Conservation (phyloP, 2,797 vertebrate genomes). For the Danio jaintianensis region DNA sequence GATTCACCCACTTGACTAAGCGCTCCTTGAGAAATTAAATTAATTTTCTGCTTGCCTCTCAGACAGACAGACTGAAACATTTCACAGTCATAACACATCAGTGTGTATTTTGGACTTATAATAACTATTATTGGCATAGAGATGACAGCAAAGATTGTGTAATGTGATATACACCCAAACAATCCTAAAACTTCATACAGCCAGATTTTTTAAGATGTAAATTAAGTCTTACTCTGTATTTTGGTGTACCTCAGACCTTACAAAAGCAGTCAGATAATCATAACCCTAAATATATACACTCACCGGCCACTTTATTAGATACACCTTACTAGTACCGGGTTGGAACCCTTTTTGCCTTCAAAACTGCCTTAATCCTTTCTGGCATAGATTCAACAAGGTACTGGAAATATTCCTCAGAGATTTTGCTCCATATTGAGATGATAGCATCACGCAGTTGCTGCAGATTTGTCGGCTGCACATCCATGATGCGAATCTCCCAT, state of each 20-base stretch:
- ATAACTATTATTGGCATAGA: background rate
- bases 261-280: background rate
- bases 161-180: background rate
- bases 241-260: background rate
- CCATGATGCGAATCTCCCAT: no score
- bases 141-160: background rate
- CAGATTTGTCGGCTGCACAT: no score
- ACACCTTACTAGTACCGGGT: no score
- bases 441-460: no score
- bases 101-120: background rate
- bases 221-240: background rate
- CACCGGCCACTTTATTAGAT: no score
- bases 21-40: background rate
- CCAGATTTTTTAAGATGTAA: background rate
- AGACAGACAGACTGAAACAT: background rate
- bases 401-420: no score
- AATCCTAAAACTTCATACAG: background rate
- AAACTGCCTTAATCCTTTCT: no score
- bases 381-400: no score
- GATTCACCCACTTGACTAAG: slow-evolving; percentile 10
- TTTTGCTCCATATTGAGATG: no score
- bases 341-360: no score
- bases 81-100: background rate
- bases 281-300: background rate
- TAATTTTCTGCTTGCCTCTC: background rate